Conservation (phyloP, 2,888 invertebrate species). For the Molorchus minor region DNA sequence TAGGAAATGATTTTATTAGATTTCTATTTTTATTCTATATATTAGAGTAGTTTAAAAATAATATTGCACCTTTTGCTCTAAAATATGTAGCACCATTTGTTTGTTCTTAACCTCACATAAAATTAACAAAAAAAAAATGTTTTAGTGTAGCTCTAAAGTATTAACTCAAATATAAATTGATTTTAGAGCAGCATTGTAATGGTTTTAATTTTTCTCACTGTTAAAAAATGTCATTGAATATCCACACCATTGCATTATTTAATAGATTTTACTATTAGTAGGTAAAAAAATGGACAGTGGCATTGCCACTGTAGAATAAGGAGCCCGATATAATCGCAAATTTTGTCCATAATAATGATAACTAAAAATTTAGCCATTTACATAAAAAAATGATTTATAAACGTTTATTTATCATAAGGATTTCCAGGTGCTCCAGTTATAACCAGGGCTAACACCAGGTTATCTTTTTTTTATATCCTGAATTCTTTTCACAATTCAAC, state of each 20-base stretch:
- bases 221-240: neutral
- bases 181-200: neutral
- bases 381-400: too few species aligned
- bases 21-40: slow-evolving; percentile 9
- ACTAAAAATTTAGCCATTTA: too few species aligned
- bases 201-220: neutral
- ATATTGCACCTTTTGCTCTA: neutral
- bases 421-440: too few species aligned
- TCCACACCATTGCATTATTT: neutral
- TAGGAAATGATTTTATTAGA: slow-evolving; percentile 15
- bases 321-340: too few species aligned
- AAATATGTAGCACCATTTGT: neutral
- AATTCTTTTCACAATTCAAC: too few species aligned
- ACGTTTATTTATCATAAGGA: too few species aligned
- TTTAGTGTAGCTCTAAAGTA: neutral
- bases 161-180: neutral
- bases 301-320: too few species aligned
- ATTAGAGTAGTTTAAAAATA: slow-evolving; percentile 8
- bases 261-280: too few species aligned
- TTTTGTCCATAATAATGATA: too few species aligned
- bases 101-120: neutral
- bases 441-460: too few species aligned
- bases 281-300: too few species aligned
- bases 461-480: too few species aligned
- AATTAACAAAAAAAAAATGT: neutral